Evolutionary conservation across 2,113 vertebrate genomes (phyloP).

Genomic region (Rhipidura dahli): DNA sequence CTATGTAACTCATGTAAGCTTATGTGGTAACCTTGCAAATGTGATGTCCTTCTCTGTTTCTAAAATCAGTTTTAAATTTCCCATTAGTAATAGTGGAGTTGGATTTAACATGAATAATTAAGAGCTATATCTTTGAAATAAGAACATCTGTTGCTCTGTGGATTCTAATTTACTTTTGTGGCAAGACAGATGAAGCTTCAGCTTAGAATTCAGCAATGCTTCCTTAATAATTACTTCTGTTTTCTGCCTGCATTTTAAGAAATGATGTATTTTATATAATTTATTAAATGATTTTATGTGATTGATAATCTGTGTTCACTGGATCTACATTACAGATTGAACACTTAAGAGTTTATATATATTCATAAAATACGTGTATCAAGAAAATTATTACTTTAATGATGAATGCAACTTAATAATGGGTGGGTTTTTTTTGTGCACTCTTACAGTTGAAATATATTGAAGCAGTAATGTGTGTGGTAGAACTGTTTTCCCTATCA

Average conservation of each 20-base stretch:
- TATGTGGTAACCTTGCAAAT: background rate
- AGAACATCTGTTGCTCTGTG: background rate
- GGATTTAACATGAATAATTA: background rate
- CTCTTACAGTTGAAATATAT: background rate
- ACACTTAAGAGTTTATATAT: background rate
- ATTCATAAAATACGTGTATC: background rate
- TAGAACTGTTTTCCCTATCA: background rate
- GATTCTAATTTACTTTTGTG: background rate
- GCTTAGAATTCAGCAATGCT: background rate
- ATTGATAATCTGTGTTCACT: background rate
- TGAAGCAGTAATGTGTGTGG: background rate
- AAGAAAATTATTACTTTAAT: background rate
- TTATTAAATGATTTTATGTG: too few relatives aligned
- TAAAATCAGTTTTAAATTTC: background rate
- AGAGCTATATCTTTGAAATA: background rate
- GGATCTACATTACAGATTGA: background rate
- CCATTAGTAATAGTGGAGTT: background rate
- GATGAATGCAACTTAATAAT: background rate
- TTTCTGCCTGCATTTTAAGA: background rate
- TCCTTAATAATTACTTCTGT: background rate
- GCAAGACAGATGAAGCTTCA: background rate
- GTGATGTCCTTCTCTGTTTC: background rate
- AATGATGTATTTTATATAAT: background rate
- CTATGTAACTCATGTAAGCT: background rate
- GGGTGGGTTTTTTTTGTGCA: background rate